Evolutionary conservation across 2,797 vertebrate genomes (phyloP).

Genomic region (Corythornis leucogaster): DNA sequence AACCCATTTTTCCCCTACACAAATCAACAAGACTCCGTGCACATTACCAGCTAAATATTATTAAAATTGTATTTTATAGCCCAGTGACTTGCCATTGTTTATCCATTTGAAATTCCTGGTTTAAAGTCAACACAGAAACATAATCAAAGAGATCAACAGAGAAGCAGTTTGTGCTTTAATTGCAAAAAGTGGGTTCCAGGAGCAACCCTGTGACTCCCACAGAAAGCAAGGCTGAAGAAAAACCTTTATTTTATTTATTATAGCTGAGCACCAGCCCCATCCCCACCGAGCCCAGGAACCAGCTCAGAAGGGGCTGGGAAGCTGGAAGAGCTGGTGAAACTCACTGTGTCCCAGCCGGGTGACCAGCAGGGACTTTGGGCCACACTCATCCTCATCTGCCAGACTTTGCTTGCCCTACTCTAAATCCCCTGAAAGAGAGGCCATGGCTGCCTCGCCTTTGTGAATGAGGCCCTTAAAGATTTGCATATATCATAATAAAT

Average conservation of each 20-base stretch:
- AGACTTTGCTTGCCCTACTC: not conserved
- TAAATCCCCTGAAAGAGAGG: not conserved
- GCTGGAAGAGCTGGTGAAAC: not conserved
- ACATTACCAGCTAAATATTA: not conserved
- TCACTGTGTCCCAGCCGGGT: not conserved
- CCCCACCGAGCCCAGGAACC: not conserved
- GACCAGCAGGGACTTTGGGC: not conserved
- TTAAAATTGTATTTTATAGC: constrained; percentile 16
- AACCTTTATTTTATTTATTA: fast-evolving
- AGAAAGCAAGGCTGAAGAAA: not conserved
- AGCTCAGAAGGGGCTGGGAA: not conserved
- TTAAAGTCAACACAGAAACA: not conserved
- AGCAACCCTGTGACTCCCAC: not conserved
- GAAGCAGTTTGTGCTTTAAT: not conserved
- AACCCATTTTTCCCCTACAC: not conserved
- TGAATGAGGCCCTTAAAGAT: constrained; percentile 47
- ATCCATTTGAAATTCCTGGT: not conserved
- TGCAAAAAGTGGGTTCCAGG: not conserved
- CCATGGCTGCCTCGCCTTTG: not conserved
- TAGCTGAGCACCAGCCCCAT: not conserved
- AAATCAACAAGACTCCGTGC: not conserved
- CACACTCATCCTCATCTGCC: not conserved
- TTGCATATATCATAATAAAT: constrained; percentile 60
- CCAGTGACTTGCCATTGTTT: not conserved
- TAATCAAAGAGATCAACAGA: not conserved